These are phyloP conservation scores for Hylaeus volcanicus DNA, from an alignment of 1,140 invertebrate species.

Conservation along the genomic window DNA sequence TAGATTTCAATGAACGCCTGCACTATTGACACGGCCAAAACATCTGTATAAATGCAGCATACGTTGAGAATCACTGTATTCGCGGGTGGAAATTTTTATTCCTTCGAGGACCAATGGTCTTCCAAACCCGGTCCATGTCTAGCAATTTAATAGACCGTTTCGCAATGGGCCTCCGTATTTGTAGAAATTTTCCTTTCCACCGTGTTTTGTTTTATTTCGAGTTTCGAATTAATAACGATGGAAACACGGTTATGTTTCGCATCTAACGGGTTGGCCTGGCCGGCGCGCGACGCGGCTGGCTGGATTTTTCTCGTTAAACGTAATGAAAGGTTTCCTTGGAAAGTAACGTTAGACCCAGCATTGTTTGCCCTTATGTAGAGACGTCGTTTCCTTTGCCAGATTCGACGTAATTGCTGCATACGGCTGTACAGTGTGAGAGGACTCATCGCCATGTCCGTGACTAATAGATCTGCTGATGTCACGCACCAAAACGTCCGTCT, in stretches of 20 bases:
- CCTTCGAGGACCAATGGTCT: no score
- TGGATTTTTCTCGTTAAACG: conserved; percentile 54
- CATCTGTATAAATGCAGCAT: no score
- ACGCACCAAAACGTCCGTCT: conserved; percentile 49
- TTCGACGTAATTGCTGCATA: conserved; percentile 50
- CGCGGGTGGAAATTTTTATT: no score
- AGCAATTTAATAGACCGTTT: not conserved
- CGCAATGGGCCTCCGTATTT: not conserved
- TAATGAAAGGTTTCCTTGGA: conserved; percentile 44
- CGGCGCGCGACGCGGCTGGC: conserved; percentile 4
- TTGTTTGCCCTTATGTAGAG: conserved; percentile 40
- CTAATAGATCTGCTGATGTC: conserved; percentile 61
- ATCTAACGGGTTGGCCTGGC: not conserved
- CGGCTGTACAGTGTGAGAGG: not conserved
- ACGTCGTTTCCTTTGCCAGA: conserved; percentile 41
- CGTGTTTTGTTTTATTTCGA: not conserved
- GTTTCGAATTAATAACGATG: not conserved
- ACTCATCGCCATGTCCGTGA: conserved; percentile 47
- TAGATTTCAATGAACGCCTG: no score
- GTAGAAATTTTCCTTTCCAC: not conserved
- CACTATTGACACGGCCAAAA: no score
- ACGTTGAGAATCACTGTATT: no score
- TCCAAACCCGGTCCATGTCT: no score
- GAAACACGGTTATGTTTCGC: not conserved
- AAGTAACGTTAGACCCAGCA: conserved; percentile 17